These are phyloP conservation scores for Cheilosia pagana DNA, from an alignment of 2,888 invertebrate species.

Conservation along the genomic window DNA sequence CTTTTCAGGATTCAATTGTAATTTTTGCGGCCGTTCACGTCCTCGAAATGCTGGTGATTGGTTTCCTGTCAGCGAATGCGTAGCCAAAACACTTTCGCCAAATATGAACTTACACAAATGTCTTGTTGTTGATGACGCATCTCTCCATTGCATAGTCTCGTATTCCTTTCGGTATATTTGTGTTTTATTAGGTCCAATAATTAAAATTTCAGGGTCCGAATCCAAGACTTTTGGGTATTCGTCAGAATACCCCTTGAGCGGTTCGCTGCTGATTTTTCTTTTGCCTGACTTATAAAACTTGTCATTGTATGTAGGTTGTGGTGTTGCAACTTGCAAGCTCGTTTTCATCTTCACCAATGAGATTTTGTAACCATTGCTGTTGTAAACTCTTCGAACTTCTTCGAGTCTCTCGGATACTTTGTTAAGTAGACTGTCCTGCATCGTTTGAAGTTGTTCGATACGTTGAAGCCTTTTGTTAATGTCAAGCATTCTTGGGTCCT, in stretches of 20 bases:
- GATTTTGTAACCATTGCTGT: neutral
- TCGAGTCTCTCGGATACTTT: constrained; percentile 13
- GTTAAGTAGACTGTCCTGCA: neutral
- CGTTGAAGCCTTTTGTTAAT: constrained; percentile 7
- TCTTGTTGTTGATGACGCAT: constrained; percentile 84
- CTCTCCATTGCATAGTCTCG: constrained; percentile 84
- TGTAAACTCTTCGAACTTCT: constrained; percentile 5
- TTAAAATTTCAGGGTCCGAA: neutral
- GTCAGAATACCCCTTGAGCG: neutral
- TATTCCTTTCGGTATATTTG: constrained; percentile 79
- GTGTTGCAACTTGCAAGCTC: neutral
- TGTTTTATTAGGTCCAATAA: constrained; percentile 80
- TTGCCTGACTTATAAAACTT: neutral
- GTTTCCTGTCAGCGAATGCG: constrained; percentile 85
- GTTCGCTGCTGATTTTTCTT: neutral
- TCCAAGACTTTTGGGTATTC: neutral
- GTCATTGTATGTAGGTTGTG: neutral
- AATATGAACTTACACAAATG: constrained; percentile 84
- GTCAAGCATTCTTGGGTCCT: neutral
- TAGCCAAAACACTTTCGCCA: constrained; percentile 84
- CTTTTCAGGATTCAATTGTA: constrained; percentile 83
- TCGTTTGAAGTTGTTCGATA: constrained; percentile 5
- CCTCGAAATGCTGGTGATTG: constrained; percentile 83
- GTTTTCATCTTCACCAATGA: neutral
- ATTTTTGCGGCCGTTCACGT: constrained; percentile 74